phyloP scores from a whole-genome alignment of 2,113 vertebrate genomes.

The Alexandromys fortis region DNA sequence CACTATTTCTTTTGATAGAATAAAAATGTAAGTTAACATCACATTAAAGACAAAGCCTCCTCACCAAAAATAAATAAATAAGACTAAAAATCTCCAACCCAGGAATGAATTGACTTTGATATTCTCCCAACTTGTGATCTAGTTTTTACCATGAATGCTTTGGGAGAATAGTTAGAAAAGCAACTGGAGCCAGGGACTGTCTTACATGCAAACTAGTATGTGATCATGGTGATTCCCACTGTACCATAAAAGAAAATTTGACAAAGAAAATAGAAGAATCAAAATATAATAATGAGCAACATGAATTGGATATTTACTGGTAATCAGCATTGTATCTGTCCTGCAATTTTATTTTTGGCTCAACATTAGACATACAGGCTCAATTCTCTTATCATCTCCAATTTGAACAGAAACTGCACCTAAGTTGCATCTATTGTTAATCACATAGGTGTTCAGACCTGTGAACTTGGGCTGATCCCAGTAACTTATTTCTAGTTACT shows the following conservation, averaged over 20 bases:
- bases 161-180: not conserved
- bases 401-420: not conserved
- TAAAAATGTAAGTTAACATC: not conserved
- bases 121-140: not conserved
- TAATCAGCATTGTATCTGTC: not conserved
- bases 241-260: not conserved
- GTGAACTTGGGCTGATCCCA: not conserved
- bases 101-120: constrained; percentile 36
- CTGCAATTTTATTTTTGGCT: constrained; percentile 3
- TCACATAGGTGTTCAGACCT: not conserved
- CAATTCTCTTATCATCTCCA: not conserved
- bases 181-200: not conserved
- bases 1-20: not conserved
- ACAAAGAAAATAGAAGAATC: not conserved
- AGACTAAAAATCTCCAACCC: not conserved
- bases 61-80: not conserved
- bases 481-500: not conserved
- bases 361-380: not conserved
- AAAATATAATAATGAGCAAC: not conserved
- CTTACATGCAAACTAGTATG: not conserved
- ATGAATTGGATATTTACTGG: not conserved
- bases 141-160: not conserved
- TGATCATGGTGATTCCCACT: not conserved
- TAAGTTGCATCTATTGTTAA: not conserved
- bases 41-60: not conserved